phyloP scores from a whole-genome alignment of 2,113 vertebrate genomes.

The Aplodontia rufa region DNA sequence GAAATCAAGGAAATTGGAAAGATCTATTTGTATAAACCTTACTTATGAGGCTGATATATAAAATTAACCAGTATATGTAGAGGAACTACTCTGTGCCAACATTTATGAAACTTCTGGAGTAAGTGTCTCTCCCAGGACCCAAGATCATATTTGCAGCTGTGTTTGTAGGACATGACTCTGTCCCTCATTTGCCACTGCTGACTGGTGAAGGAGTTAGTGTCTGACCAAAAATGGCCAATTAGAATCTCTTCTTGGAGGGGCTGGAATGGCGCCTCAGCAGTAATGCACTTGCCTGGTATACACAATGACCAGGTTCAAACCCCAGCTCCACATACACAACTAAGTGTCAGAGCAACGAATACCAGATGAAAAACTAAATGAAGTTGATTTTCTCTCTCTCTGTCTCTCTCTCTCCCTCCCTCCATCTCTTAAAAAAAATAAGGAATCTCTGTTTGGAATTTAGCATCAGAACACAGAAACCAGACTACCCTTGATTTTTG shows the following conservation, averaged over 20 bases:
- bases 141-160: not conserved
- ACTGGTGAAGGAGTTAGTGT: not conserved
- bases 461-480: not conserved
- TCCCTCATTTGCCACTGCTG: not conserved
- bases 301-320: too few relatives aligned
- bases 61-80: not conserved
- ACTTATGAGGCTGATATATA: not conserved
- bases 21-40: not conserved
- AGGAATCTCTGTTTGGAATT: conserved; percentile 1
- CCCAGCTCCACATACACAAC: too few relatives aligned
- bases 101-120: not conserved
- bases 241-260: conserved; percentile 10
- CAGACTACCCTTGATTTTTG: not conserved
- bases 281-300: too few relatives aligned
- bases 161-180: not conserved
- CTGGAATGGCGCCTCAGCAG: too few relatives aligned
- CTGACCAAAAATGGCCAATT: not conserved
- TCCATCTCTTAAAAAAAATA: too few relatives aligned
- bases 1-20: conserved; percentile 20
- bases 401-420: too few relatives aligned
- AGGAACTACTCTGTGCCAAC: not conserved
- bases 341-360: too few relatives aligned
- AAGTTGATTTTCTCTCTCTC: too few relatives aligned
- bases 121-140: not conserved
- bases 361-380: too few relatives aligned